These are phyloP conservation scores for Chrysodeixis includens DNA, from an alignment of 2,888 invertebrate genomes.

Conservation along the genomic window DNA sequence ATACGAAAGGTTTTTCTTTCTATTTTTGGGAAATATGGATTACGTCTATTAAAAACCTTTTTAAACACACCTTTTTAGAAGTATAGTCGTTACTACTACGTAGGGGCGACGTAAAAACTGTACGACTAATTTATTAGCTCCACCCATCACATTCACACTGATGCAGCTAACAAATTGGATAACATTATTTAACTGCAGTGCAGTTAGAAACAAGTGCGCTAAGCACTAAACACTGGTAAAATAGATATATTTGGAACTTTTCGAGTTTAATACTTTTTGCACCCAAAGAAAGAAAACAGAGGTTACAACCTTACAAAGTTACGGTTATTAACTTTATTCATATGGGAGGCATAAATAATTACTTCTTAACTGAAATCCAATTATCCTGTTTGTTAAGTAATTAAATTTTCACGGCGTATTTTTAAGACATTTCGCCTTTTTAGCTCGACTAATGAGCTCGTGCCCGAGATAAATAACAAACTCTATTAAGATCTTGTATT, in stretches of 20 bases:
- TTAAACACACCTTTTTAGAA: too few species aligned
- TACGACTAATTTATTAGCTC: slow-evolving; percentile 15
- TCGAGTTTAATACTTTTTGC: too few species aligned
- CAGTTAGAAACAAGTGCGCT: neutral
- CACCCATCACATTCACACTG: slow-evolving; percentile 26
- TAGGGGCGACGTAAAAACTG: slow-evolving; percentile 14
- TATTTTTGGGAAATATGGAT: too few species aligned
- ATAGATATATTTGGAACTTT: neutral
- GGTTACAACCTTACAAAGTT: neutral
- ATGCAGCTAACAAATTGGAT: slow-evolving; percentile 22
- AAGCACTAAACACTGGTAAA: neutral
- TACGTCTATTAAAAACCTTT: too few species aligned
- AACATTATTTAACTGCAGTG: neutral
- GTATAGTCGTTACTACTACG: neutral
- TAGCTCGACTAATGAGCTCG: neutral
- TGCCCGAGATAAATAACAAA: neutral
- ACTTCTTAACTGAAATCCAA: slow-evolving; percentile 3
- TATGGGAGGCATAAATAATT: neutral
- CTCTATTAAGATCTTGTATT: neutral
- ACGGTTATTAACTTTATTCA: neutral
- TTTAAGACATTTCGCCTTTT: neutral
- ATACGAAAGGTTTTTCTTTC: too few species aligned
- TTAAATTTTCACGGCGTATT: neutral
- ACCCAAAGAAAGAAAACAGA: too few species aligned
- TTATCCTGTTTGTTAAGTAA: slow-evolving; percentile 5